Evolutionary conservation across 1,140 invertebrate species (phyloP).

Genomic region (Bursaphelenchus mucronatus): DNA sequence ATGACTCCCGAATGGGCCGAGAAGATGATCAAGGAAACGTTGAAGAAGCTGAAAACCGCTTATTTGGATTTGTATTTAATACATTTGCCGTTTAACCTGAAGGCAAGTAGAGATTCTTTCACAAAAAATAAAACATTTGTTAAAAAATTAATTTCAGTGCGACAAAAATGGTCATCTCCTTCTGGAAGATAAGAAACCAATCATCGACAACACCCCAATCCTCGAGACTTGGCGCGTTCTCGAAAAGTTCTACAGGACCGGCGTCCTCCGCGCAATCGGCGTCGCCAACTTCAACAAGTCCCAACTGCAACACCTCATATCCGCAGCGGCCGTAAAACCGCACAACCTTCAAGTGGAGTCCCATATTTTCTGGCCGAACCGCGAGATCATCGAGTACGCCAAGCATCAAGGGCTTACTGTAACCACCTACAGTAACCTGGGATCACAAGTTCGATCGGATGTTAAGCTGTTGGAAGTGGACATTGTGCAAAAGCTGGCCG

Average conservation of each 20-base stretch:
- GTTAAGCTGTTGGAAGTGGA: constrained; percentile 65
- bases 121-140: no score
- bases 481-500: constrained; percentile 66
- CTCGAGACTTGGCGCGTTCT: constrained; percentile 50
- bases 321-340: constrained; percentile 29
- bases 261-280: constrained; percentile 61
- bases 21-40: constrained; percentile 52
- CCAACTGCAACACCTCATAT: constrained; percentile 47
- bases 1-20: neutral
- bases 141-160: neutral
- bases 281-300: constrained; percentile 62
- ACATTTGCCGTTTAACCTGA: constrained; percentile 20
- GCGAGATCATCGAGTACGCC: constrained; percentile 52
- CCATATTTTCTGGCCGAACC: constrained; percentile 55
- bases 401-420: constrained; percentile 27
- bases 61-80: constrained; percentile 37
- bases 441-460: constrained; percentile 1
- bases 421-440: constrained; percentile 22
- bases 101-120: neutral
- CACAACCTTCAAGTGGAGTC: constrained; percentile 42
- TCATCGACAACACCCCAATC: constrained; percentile 22
- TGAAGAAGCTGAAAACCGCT: constrained; percentile 56
- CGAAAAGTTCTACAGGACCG: constrained; percentile 57
- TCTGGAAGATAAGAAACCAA: constrained; percentile 9
- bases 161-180: neutral